Evolutionary conservation across 2,113 vertebrate species (phyloP).

Genomic region (Aphyosemion australe): DNA sequence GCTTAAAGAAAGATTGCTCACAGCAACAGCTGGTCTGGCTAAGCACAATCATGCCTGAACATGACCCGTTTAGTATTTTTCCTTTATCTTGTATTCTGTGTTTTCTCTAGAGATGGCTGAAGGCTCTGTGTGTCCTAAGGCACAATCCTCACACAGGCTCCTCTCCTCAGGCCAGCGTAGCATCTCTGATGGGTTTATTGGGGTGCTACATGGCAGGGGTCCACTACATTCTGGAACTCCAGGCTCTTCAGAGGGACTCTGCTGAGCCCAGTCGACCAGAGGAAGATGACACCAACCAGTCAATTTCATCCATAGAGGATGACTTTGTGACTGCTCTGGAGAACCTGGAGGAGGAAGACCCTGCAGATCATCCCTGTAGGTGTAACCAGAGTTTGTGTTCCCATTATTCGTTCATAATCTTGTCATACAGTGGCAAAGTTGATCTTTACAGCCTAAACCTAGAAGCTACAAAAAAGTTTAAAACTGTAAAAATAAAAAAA

Average conservation of each 20-base stretch:
- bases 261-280: conserved; percentile 80
- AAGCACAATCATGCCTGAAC: too few relatives aligned
- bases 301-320: conserved; percentile 97
- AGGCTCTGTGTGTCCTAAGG: conserved; percentile 89
- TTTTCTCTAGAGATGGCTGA: conserved; percentile 62
- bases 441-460: too few relatives aligned
- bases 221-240: conserved; percentile 84
- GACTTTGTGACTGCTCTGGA: conserved; percentile 98
- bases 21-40: not conserved
- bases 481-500: too few relatives aligned
- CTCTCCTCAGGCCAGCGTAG: conserved; percentile 79
- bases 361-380: conserved; percentile 77
- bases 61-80: too few relatives aligned
- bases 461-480: too few relatives aligned
- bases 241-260: conserved; percentile 72
- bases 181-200: conserved; percentile 84
- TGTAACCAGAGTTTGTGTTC: conserved; percentile 24
- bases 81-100: not conserved
- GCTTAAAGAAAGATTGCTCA: conserved; percentile 1
- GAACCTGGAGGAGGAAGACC: conserved; percentile 93
- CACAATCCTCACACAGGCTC: conserved; percentile 78
- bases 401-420: too few relatives aligned
- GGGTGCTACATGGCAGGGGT: conserved; percentile 89
- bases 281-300: conserved; percentile 96
- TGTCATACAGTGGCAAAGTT: too few relatives aligned